These are phyloP conservation scores for Enoplosus armatus DNA, from an alignment of 2,797 vertebrate genomes.

Conservation along the genomic window DNA sequence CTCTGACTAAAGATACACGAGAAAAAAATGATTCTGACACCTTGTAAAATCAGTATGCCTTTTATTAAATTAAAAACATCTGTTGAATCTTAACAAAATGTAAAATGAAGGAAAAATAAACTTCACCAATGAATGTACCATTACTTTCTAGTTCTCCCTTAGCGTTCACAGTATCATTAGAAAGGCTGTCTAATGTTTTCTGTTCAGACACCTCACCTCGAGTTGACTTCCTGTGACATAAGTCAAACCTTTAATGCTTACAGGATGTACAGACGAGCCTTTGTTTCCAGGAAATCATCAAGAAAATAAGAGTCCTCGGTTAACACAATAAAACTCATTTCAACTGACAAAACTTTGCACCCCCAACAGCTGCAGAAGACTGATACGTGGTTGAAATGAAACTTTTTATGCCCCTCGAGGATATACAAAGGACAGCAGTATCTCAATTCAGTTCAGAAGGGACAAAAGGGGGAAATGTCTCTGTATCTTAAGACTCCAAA, in stretches of 20 bases:
- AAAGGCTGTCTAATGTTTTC: conserved; percentile 48
- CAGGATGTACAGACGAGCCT: conserved; percentile 47
- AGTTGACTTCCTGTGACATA: conserved; percentile 44
- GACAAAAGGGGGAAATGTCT: conserved; percentile 56
- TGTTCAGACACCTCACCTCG: conserved; percentile 42
- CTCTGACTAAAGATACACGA: neutral
- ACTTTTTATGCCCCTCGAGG: conserved; percentile 59
- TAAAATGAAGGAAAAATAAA: conserved; percentile 73
- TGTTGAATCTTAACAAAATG: conserved; percentile 76
- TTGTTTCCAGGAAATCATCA: conserved; percentile 60
- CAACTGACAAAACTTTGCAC: conserved; percentile 37
- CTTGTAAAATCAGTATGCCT: conserved; percentile 82
- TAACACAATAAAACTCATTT: conserved; percentile 55
- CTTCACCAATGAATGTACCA: conserved; percentile 69
- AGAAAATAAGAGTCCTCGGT: conserved; percentile 43
- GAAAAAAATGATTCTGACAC: conserved; percentile 10
- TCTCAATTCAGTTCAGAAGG: conserved; percentile 61
- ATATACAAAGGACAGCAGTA: conserved; percentile 63
- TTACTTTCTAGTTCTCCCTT: conserved; percentile 53
- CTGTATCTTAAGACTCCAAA: conserved; percentile 80
- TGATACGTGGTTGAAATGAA: conserved; percentile 56
- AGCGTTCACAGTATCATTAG: conserved; percentile 79
- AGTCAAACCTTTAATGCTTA: conserved; percentile 61
- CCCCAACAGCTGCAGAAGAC: conserved; percentile 53
- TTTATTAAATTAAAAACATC: conserved; percentile 88